Conservation (phyloP, 2,797 vertebrate species). For the Chromis chromis region DNA sequence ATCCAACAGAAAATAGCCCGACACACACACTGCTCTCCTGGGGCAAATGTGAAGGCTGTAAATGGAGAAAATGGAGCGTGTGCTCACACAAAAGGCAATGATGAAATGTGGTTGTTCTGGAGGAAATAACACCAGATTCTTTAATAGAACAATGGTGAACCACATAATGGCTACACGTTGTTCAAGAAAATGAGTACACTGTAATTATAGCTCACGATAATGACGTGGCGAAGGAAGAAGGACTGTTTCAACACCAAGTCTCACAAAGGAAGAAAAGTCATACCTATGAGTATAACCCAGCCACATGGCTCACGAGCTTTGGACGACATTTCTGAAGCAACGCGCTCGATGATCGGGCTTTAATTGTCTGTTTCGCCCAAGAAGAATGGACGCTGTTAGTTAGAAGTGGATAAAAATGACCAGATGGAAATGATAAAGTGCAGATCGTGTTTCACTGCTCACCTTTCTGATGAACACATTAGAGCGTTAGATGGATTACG, state of each 20-base stretch:
- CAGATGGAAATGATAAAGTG: slow-evolving; percentile 45
- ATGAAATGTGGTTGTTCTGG: slow-evolving; percentile 64
- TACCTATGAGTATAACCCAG: slow-evolving; percentile 19
- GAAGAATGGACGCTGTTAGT: slow-evolving; percentile 50
- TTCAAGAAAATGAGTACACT: slow-evolving; percentile 45
- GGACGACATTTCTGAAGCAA: slow-evolving; percentile 8
- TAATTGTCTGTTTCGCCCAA: slow-evolving; percentile 47
- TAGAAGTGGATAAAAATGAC: slow-evolving; percentile 59
- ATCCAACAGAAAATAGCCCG: slow-evolving; percentile 57
- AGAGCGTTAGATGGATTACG: slow-evolving; percentile 14
- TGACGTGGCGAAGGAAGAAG: slow-evolving; percentile 42
- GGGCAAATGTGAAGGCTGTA: slow-evolving; percentile 44
- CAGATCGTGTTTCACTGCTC: slow-evolving; percentile 6
- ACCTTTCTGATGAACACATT: slow-evolving; percentile 9
- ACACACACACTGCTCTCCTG: slow-evolving; percentile 47
- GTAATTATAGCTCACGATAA: slow-evolving; percentile 58
- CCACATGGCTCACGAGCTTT: slow-evolving; percentile 7
- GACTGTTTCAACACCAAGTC: slow-evolving; percentile 24
- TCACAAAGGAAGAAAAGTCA: slow-evolving; percentile 32
- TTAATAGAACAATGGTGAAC: slow-evolving; percentile 53
- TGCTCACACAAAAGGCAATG: slow-evolving; percentile 52
- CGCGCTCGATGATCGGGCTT: slow-evolving; percentile 19
- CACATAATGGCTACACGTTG: slow-evolving; percentile 57
- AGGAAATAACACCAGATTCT: slow-evolving; percentile 62
- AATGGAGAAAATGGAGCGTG: slow-evolving; percentile 53